Conservation (phyloP, 2,888 invertebrate species). For the Plebejus argus region DNA sequence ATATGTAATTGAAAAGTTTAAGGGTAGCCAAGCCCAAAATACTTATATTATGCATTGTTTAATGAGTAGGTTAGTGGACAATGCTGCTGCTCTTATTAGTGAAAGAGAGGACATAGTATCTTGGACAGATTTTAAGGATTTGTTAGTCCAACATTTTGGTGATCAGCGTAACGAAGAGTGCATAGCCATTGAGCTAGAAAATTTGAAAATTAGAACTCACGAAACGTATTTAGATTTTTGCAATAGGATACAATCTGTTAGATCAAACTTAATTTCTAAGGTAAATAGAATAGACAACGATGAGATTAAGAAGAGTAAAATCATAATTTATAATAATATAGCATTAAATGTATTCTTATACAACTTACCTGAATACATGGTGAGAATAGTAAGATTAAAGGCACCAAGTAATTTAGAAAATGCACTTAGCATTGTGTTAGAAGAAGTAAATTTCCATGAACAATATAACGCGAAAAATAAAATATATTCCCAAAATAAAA, state of each 20-base stretch:
- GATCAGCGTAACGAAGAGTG: conserved; percentile 32
- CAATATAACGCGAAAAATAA: conserved; percentile 31
- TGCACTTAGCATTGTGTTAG: conserved; percentile 32
- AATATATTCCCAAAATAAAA: neutral
- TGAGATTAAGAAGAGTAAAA: neutral
- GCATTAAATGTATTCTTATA: neutral
- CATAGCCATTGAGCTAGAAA: conserved; percentile 31
- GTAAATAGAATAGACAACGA: neutral
- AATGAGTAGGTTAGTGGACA: conserved; percentile 14
- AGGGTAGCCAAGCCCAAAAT: conserved; percentile 33
- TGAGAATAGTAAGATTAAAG: conserved; percentile 22
- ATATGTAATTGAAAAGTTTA: conserved; percentile 32
- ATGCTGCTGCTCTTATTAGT: conserved; percentile 25
- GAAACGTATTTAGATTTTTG: conserved; percentile 27
- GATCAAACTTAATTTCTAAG: conserved; percentile 2
- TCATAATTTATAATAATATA: neutral
- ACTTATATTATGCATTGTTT: conserved; percentile 28
- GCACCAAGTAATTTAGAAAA: neutral
- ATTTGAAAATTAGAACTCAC: conserved; percentile 11
- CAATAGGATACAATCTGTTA: conserved; percentile 24
- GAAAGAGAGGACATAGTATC: conserved; percentile 28
- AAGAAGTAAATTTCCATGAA: conserved; percentile 29
- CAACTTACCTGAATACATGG: neutral
- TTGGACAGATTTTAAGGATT: conserved; percentile 20
- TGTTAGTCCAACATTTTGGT: conserved; percentile 32